Evolutionary conservation across 2,888 invertebrate species (phyloP).

Genomic region (Pammene aurita): DNA sequence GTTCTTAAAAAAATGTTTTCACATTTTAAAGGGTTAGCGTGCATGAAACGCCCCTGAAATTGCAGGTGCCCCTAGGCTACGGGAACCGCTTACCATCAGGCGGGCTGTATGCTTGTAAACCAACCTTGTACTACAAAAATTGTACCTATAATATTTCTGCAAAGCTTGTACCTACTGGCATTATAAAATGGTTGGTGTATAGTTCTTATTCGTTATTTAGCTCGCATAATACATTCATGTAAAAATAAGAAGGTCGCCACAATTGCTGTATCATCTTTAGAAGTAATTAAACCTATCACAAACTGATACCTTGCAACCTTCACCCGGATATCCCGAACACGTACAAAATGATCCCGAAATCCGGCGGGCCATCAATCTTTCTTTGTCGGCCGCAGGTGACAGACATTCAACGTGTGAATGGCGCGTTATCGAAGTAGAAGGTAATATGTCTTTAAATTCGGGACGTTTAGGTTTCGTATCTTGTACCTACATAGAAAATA

Average conservation of each 20-base stretch:
- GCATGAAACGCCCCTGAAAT: too few species aligned
- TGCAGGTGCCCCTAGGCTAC: too few species aligned
- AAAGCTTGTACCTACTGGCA: too few species aligned
- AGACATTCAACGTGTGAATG: slow-evolving; percentile 34
- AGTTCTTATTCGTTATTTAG: too few species aligned
- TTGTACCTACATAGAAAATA: not conserved
- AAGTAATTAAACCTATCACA: not conserved
- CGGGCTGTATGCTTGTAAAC: too few species aligned
- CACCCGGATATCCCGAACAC: slow-evolving; percentile 25
- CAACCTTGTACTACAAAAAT: too few species aligned
- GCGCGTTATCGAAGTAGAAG: slow-evolving; percentile 29
- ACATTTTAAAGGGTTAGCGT: too few species aligned
- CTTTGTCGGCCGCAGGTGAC: slow-evolving; percentile 38
- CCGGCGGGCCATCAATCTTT: slow-evolving; percentile 36
- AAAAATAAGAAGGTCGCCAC: not conserved
- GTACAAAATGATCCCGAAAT: slow-evolving; percentile 31
- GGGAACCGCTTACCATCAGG: too few species aligned
- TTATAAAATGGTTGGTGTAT: too few species aligned
- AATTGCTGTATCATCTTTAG: not conserved
- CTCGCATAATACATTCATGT: too few species aligned
- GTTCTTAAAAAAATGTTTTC: too few species aligned
- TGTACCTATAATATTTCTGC: too few species aligned
- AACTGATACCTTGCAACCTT: slow-evolving; percentile 4
- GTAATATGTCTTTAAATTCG: slow-evolving; percentile 30
- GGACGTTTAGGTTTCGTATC: not conserved